These are phyloP conservation scores for Nibea coibor DNA, from an alignment of 2,113 vertebrate species.

Conservation along the genomic window DNA sequence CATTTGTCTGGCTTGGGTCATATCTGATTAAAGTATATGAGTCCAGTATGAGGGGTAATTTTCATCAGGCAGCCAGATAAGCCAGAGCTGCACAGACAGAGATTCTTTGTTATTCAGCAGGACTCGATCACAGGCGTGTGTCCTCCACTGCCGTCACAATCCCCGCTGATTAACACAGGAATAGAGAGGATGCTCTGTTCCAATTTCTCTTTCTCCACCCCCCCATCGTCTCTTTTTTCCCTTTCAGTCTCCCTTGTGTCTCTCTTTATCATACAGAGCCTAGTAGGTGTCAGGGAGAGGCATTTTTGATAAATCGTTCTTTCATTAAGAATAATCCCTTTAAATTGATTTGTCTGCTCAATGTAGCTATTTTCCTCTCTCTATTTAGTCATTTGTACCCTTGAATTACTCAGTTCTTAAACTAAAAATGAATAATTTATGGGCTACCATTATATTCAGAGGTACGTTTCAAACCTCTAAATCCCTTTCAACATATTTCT, in stretches of 20 bases:
- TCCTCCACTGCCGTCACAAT: constrained; percentile 48
- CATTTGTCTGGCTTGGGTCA: constrained; percentile 67
- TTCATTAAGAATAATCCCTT: neutral
- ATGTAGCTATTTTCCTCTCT: neutral
- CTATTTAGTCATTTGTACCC: neutral
- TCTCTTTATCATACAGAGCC: constrained; percentile 3
- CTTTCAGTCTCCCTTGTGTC: neutral
- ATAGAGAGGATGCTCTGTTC: constrained; percentile 24
- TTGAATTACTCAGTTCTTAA: neutral
- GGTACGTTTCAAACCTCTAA: neutral
- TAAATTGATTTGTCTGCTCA: neutral
- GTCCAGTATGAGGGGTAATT: constrained; percentile 68
- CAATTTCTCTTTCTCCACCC: constrained; percentile 4
- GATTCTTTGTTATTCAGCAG: constrained; percentile 54
- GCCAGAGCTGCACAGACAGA: constrained; percentile 38
- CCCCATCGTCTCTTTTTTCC: neutral
- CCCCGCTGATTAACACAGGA: constrained; percentile 54
- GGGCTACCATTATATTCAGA: neutral
- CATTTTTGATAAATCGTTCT: neutral
- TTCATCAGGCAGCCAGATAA: constrained; percentile 69
- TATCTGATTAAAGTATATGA: constrained; percentile 73
- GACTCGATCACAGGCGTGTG: constrained; percentile 44
- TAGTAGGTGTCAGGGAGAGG: neutral
- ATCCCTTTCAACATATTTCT: neutral
- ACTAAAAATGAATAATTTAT: neutral